A percentile compares a stretch with the other conserved stretches of the same genome.
phyloP scores from a whole-genome alignment of 2,888 invertebrate species.

The Hydrotaea diabolus region DNA sequence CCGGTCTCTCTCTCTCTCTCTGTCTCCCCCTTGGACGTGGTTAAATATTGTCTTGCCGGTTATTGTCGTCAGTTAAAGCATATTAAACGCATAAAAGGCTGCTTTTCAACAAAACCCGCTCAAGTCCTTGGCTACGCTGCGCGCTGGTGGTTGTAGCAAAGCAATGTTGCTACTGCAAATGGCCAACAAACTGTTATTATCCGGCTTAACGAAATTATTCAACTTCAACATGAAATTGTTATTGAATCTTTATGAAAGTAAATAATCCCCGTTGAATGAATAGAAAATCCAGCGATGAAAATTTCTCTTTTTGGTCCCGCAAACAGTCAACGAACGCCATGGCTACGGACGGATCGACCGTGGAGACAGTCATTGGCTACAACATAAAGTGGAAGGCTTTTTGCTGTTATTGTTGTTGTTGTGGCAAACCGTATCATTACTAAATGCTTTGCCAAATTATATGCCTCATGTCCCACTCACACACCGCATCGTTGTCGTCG shows the following conservation, averaged over 20 bases:
- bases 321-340: not conserved
- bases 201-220: slow-evolving; percentile 72
- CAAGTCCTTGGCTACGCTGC: not conserved
- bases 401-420: not conserved
- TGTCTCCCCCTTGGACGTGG: not conserved
- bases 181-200: slow-evolving; percentile 43
- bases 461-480: slow-evolving; percentile 4
- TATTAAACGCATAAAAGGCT: slow-evolving; percentile 21
- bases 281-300: slow-evolving; percentile 71
- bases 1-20: too few species aligned
- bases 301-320: slow-evolving; percentile 18
- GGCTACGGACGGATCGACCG: not conserved
- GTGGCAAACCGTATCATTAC: slow-evolving; percentile 35
- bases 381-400: not conserved
- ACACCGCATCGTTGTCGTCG: not conserved
- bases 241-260: slow-evolving; percentile 78
- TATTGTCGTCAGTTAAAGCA: slow-evolving; percentile 5
- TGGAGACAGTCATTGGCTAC: not conserved
- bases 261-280: slow-evolving; percentile 79
- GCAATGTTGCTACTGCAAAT: not conserved
- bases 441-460: slow-evolving; percentile 39
- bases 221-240: slow-evolving; percentile 71
- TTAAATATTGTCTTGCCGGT: not conserved
- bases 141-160: not conserved
- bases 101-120: not conserved